Evolutionary conservation across 2,113 vertebrate genomes (phyloP).

Genomic region (Thalassoma bifasciatum): DNA sequence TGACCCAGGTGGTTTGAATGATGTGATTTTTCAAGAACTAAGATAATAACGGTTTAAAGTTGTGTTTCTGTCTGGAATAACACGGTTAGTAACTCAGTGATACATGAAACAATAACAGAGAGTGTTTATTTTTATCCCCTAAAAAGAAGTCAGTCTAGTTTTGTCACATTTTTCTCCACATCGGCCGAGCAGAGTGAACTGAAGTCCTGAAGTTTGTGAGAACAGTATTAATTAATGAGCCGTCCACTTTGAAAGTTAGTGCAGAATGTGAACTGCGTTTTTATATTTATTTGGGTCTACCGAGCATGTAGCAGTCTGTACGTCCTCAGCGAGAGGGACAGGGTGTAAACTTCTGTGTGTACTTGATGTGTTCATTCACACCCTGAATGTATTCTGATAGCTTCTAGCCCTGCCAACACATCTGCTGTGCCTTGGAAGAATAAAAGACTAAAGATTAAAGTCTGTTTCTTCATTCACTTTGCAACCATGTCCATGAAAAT

Average conservation of each 20-base stretch:
- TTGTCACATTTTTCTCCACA: slow-evolving; percentile 20
- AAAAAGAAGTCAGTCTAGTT: slow-evolving; percentile 3
- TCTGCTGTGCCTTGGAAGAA: slow-evolving; percentile 85
- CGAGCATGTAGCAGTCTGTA: slow-evolving; percentile 70
- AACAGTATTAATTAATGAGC: slow-evolving; percentile 46
- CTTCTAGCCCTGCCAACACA: slow-evolving; percentile 78
- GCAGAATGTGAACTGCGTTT: slow-evolving; percentile 27
- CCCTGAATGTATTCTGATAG: slow-evolving; percentile 80
- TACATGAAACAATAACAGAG: slow-evolving; percentile 5
- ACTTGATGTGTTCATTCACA: slow-evolving; percentile 62
- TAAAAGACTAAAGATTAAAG: slow-evolving; percentile 65
- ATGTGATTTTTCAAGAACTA: slow-evolving; percentile 35
- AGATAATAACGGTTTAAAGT: neutral
- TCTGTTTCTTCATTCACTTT: slow-evolving; percentile 13
- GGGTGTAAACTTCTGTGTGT: slow-evolving; percentile 54
- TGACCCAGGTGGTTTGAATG: slow-evolving; percentile 61
- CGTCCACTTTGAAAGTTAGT: slow-evolving; percentile 4
- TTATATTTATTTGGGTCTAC: slow-evolving; percentile 52
- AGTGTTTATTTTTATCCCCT: slow-evolving; percentile 29
- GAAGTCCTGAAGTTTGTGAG: slow-evolving; percentile 25
- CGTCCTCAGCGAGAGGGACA: slow-evolving; percentile 46
- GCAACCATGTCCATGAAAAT: no score
- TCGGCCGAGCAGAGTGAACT: slow-evolving; percentile 16
- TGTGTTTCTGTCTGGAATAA: slow-evolving; percentile 9
- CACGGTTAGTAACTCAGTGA: neutral